Conservation (phyloP, 1,140 invertebrate genomes). For the Octopus bimaculoides region DNA sequence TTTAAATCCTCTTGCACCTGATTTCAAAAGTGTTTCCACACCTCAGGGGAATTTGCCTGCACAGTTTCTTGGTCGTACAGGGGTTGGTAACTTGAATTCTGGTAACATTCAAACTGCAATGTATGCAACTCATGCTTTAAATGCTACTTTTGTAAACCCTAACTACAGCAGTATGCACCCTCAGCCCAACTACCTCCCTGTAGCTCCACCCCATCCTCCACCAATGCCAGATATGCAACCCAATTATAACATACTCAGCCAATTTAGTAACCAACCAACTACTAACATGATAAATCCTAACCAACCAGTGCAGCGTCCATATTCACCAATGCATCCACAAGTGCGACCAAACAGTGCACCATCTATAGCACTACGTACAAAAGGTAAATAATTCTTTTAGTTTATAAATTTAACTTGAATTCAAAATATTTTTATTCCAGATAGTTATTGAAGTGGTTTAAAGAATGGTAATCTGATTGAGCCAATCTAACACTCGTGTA, state of each 20-base stretch:
- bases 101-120: not conserved
- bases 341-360: slow-evolving; percentile 45
- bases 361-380: slow-evolving; percentile 30
- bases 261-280: slow-evolving; percentile 16
- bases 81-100: not conserved
- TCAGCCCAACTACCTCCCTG: not conserved
- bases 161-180: slow-evolving; percentile 2
- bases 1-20: slow-evolving; percentile 83
- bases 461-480: too few relatives aligned
- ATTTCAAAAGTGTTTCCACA: slow-evolving; percentile 62
- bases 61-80: slow-evolving; percentile 7
- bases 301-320: slow-evolving; percentile 23
- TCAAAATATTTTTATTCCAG: too few relatives aligned
- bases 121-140: not conserved
- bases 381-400: slow-evolving; percentile 24
- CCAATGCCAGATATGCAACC: not conserved
- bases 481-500: too few relatives aligned
- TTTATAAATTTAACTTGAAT: too few relatives aligned
- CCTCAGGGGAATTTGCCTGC: not conserved
- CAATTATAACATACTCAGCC: not conserved
- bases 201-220: not conserved
- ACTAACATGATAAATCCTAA: slow-evolving; percentile 15
- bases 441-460: too few relatives aligned
- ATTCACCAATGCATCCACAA: slow-evolving; percentile 33
- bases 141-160: not conserved